Conservation (phyloP, 2,888 invertebrate species). For the Alloplasta piceator region DNA sequence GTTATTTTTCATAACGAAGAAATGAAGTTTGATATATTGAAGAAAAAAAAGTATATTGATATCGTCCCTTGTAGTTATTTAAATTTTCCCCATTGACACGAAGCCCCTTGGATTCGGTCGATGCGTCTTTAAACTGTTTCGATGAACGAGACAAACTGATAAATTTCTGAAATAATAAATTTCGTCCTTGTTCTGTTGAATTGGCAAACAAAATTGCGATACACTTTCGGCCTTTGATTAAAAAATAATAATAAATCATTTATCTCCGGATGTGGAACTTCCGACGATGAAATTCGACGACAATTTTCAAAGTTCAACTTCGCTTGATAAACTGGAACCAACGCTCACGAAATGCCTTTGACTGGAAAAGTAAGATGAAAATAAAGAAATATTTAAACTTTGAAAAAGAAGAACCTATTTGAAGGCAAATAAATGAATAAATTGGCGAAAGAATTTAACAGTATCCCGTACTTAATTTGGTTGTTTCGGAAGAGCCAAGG, state of each 20-base stretch:
- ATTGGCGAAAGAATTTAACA: slow-evolving; percentile 13
- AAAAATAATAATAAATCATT: slow-evolving; percentile 23
- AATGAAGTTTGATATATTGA: slow-evolving; percentile 78
- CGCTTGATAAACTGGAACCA: slow-evolving; percentile 56
- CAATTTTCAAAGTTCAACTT: slow-evolving; percentile 5
- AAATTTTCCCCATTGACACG: slow-evolving; percentile 77
- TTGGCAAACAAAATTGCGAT: slow-evolving; percentile 23
- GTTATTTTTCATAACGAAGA: slow-evolving; percentile 83
- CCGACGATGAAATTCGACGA: slow-evolving; percentile 28
- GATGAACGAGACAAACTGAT: slow-evolving; percentile 34
- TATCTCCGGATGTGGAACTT: slow-evolving; percentile 30
- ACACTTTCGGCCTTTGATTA: slow-evolving; percentile 38
- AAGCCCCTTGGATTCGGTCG: slow-evolving; percentile 60
- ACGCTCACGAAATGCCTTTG: slow-evolving; percentile 69
- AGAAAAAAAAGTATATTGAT: slow-evolving; percentile 69
- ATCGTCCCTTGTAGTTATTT: slow-evolving; percentile 80
- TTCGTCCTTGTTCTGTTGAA: slow-evolving; percentile 37
- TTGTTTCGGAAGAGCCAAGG: slow-evolving; percentile 41
- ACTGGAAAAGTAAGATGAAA: slow-evolving; percentile 32
- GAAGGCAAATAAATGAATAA: slow-evolving; percentile 8
- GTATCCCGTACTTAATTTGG: slow-evolving; percentile 52
- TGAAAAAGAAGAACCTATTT: slow-evolving; percentile 39
- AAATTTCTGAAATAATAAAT: slow-evolving; percentile 12
- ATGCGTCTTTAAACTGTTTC: slow-evolving; percentile 15
- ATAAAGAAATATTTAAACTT: slow-evolving; percentile 30